Evolutionary conservation across 2,797 vertebrate genomes (phyloP).

Genomic region (Linurgus olivaceus): DNA sequence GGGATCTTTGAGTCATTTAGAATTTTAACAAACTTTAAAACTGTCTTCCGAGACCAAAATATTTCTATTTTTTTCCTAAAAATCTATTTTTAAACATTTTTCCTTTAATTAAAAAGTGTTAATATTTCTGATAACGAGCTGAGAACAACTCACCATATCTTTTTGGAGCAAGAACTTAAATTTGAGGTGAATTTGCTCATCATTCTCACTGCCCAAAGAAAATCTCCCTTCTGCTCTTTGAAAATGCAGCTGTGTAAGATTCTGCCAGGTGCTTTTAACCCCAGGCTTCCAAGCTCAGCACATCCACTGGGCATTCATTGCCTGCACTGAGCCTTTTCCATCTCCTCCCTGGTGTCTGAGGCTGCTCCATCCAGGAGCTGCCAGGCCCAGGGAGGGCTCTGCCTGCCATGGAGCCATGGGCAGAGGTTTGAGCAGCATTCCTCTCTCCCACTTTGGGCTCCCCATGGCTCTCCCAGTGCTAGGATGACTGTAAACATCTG

Average conservation of each 20-base stretch:
- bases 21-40: background rate
- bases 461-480: background rate
- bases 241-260: background rate
- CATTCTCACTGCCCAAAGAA: background rate
- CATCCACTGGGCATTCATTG: fast-evolving
- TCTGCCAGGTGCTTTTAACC: background rate
- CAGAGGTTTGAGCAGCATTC: background rate
- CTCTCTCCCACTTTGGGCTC: background rate
- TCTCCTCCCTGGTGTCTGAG: background rate
- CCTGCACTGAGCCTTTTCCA: background rate
- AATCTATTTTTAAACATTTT: background rate
- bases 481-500: background rate
- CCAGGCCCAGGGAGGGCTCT: background rate
- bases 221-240: background rate
- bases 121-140: background rate
- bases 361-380: background rate
- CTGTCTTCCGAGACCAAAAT: background rate
- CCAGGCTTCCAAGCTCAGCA: background rate
- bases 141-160: background rate
- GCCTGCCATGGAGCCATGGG: background rate
- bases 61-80: background rate
- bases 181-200: background rate
- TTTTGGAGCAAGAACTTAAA: background rate
- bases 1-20: background rate
- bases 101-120: background rate